phyloP scores from a whole-genome alignment of 2,888 invertebrate genomes.

The Himalopsyche anomala region DNA sequence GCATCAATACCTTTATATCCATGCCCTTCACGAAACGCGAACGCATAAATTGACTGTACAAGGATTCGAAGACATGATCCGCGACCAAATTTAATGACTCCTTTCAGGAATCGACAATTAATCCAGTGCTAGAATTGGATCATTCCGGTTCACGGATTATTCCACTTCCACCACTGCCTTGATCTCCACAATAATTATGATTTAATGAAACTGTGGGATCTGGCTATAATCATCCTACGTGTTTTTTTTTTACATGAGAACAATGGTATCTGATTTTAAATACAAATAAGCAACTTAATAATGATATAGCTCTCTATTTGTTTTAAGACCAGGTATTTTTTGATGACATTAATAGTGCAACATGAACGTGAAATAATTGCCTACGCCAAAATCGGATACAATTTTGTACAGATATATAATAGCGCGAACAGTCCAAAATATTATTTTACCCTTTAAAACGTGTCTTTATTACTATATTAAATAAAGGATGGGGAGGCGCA shows the following conservation, averaged over 20 bases:
- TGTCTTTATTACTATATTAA: no score
- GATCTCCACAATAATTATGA: not conserved
- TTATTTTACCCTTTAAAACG: no score
- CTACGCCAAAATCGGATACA: not conserved
- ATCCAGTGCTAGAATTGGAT: not conserved
- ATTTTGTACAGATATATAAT: not conserved
- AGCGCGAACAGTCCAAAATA: no score
- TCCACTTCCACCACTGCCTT: not conserved
- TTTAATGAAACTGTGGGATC: not conserved
- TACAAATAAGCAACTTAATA: conserved; percentile 5
- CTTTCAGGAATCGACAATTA: no score
- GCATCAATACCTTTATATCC: no score
- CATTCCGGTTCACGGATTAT: not conserved
- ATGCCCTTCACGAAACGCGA: no score
- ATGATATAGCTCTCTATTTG: not conserved
- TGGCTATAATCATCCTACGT: not conserved
- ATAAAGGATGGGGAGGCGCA: no score
- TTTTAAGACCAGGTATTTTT: not conserved
- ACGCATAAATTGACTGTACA: no score
- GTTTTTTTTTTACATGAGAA: not conserved
- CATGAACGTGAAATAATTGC: not conserved
- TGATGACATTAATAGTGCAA: not conserved
- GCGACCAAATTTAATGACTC: no score
- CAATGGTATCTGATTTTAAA: conserved; percentile 14
- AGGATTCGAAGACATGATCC: no score